These are phyloP conservation scores for Leptestheria dahalacensis DNA, from an alignment of 1,140 invertebrate species.

Conservation along the genomic window DNA sequence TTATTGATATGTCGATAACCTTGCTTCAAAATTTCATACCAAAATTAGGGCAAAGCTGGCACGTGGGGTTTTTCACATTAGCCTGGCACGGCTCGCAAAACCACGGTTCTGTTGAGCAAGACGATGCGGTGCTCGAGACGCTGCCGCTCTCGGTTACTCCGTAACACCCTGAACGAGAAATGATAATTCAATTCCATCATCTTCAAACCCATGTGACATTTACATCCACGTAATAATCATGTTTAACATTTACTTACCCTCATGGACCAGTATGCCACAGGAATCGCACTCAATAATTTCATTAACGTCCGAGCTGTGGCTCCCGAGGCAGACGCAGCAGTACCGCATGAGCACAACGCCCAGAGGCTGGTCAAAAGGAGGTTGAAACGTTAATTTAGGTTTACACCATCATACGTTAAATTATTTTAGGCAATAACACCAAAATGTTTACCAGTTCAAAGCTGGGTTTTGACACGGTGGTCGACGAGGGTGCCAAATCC, in stretches of 20 bases:
- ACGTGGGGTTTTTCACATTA: constrained; percentile 64
- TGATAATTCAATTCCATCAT: no score
- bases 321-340: constrained; percentile 84
- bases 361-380: not conserved
- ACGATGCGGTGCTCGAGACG: constrained; percentile 74
- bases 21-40: constrained; percentile 34
- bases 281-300: constrained; percentile 95
- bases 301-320: constrained; percentile 79
- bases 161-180: constrained; percentile 55
- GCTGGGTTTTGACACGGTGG: no score
- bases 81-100: constrained; percentile 96
- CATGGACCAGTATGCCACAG: constrained; percentile 89
- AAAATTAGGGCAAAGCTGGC: constrained; percentile 72
- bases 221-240: no score
- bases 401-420: no score
- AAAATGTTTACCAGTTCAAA: constrained; percentile 7
- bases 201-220: no score
- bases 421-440: no score
- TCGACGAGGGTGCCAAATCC: no score
- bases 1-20: constrained; percentile 10
- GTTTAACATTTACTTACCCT: constrained; percentile 44
- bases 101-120: constrained; percentile 90
- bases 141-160: constrained; percentile 86
- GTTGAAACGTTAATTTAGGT: not conserved
- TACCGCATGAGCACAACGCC: constrained; percentile 39